phyloP scores from a whole-genome alignment of 1,140 invertebrate genomes.

The Helicoverpa armigera region DNA sequence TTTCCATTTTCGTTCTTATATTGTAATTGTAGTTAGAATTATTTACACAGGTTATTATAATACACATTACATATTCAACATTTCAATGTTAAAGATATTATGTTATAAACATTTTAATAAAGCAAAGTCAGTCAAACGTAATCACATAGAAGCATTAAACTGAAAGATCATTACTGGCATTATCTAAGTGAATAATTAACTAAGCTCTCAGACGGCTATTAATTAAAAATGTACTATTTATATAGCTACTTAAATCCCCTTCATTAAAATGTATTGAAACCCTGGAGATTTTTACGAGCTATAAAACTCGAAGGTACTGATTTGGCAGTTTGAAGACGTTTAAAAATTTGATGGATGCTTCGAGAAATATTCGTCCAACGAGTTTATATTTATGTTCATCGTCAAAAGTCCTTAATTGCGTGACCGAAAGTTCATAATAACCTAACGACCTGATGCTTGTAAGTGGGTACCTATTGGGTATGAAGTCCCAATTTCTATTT shows the following conservation, averaged over 20 bases:
- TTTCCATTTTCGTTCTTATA: no score
- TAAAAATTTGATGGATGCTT: slow-evolving; percentile 19
- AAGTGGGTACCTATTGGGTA: no score
- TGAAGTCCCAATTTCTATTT: background rate
- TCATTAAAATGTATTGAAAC: slow-evolving; percentile 16
- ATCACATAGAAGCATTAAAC: slow-evolving; percentile 3
- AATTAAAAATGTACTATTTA: slow-evolving; percentile 40
- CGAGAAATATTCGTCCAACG: background rate
- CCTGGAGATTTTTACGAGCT: slow-evolving; percentile 2
- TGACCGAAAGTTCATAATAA: no score
- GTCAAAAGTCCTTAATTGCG: background rate
- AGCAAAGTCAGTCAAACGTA: background rate
- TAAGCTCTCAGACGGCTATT: slow-evolving; percentile 12
- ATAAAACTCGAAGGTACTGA: slow-evolving; percentile 21
- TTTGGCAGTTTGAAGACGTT: background rate
- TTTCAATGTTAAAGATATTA: no score
- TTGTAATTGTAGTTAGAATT: no score
- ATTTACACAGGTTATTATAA: no score
- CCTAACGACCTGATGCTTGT: no score
- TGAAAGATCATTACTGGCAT: slow-evolving; percentile 4
- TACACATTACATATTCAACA: no score
- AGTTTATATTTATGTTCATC: background rate
- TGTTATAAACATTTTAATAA: no score
- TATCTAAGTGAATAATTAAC: slow-evolving; percentile 37
- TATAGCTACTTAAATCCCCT: slow-evolving; percentile 13